Base-by-base conservation (phyloP, 2,888 invertebrate species). In the Acleris cristana region DNA sequence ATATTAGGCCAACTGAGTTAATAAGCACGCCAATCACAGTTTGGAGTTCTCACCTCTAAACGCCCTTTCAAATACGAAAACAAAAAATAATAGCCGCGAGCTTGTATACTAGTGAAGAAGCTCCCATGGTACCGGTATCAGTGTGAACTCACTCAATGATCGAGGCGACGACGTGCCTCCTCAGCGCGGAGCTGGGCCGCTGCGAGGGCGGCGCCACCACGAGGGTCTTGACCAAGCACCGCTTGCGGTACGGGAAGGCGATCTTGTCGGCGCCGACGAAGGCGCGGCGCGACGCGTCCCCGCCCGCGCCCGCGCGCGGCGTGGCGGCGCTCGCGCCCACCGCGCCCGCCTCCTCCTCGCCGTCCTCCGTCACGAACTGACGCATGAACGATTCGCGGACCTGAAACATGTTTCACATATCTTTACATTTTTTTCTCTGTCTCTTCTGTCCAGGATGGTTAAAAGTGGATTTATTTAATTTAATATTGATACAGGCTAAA, bases 331-430 rank as follows among this genome's bases (percentile, higher is more conserved):
- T n/a, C 60, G 34, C 49, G 21, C 57, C 86, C 19, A 90, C 87
- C 57, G 88, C 91, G 55, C 94, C 94, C 34, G 90, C 87, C 72
- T 95, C 95, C 81, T 97, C 97, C 63, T 97, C 97, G 34, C 96
- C 96, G 80, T 97, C 97, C 81, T 98, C 98, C 76, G 96, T 96
- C 1, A 98, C 97, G 87, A 99, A 99, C 86, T 99, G 99, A 8
- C 99, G 95, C 97, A 99, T 99, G 87, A 99, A 99, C 75, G 99
- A 99, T 86, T 99, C 99, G 51, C 99, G 95, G 3, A 98, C 97
- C 95, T 96, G n/a, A 12, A 12, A 8, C 21, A 5, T 34, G 26
- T 8, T 34, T 7, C 30, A 8, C 34, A 2, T 8, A 34, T 7
- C 6, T 12, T 10, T 10, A 10, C 12, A 34, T 34, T 34, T 12